Evolutionary conservation across 2,888 invertebrate species (phyloP), one percentile per base, ranked within the genome.

Genomic region (Petrolisthes cinctipes): DNA sequence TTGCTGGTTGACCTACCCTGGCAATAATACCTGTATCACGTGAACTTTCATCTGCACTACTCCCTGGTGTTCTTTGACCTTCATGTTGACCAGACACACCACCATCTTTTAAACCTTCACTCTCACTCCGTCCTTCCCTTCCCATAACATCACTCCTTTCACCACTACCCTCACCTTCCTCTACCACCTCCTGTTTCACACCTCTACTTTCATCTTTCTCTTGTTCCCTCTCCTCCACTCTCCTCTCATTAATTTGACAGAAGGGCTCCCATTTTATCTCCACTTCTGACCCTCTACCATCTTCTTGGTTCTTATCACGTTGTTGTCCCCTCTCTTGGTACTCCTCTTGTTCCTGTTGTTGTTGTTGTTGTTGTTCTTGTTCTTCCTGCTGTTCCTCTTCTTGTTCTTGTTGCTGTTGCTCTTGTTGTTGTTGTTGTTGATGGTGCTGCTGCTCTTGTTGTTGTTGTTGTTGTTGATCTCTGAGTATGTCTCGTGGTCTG

Each of bases 1-100:
- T 90, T 3, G 90, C 90, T 57, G 90, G 90, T 57, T 90, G 90
- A 11, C 90, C 90, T n/a, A 90, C 90, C 14, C 90, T 80, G 20
- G 90, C 90, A 68, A 90, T 90, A 54, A 90, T 75, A 5, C 90
- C 90, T 23, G 89, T 85, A 57, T 90, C 90, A 23, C 90, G 56
- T 2, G 90, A 90, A 54, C 87, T 90, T 54, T 90, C 90, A 23
- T 90, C 90, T n/a, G 89, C 89, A 66, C 89, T 86, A 66, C 90
- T 89, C 14, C 90, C 89, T 2, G 90, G 90, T 17, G 90, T 90
- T 71, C 90, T 61, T 20, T 80, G 75, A 5, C 73, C 81, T 11
- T 86, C 85, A 11, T 80, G 79, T n/a, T n/a, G n/a, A n/a, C n/a
- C n/a, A n/a, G n/a, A n/a, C n/a, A n/a, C n/a, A 17, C 23, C 7